Conservation (phyloP, 1,140 invertebrate genomes). For the Drosophila tani region DNA sequence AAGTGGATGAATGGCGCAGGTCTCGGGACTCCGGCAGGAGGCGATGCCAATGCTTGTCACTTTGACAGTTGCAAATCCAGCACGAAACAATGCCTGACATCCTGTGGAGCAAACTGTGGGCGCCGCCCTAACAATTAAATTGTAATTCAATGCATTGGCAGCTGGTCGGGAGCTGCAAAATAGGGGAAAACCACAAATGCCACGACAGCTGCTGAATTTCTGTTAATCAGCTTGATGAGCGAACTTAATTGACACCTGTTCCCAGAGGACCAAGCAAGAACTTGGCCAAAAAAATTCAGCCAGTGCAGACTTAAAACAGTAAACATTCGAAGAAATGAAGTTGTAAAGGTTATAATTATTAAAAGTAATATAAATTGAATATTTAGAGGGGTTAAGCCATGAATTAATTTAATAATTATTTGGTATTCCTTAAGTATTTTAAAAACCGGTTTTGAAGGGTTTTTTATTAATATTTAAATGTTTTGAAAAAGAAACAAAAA, state of each 20-base stretch:
- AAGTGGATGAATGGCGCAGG: conserved; percentile 47
- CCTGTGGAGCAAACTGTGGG: conserved; percentile 2
- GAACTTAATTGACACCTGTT: conserved; percentile 65
- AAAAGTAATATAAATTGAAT: background rate
- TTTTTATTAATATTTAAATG: too few species aligned
- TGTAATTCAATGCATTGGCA: conserved; percentile 64
- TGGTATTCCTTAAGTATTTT: too few species aligned
- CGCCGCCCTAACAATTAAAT: conserved; percentile 63
- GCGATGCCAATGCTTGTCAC: conserved; percentile 66
- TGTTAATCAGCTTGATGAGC: conserved; percentile 40
- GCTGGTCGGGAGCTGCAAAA: background rate
- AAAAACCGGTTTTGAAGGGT: too few species aligned
- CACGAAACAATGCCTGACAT: conserved; percentile 34
- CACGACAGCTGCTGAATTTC: conserved; percentile 25
- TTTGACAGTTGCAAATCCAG: conserved; percentile 79
- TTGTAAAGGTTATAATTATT: background rate
- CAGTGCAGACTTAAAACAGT: background rate
- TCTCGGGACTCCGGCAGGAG: conserved; percentile 10
- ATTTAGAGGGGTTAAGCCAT: too few species aligned
- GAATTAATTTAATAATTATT: too few species aligned
- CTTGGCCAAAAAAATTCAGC: conserved; percentile 1
- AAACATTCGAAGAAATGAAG: background rate
- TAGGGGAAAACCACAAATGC: conserved; percentile 18
- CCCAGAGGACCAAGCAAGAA: background rate
- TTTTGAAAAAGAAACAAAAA: too few species aligned